These are phyloP conservation scores for Dynastes grantii DNA, from an alignment of 2,888 invertebrate species.

Conservation along the genomic window DNA sequence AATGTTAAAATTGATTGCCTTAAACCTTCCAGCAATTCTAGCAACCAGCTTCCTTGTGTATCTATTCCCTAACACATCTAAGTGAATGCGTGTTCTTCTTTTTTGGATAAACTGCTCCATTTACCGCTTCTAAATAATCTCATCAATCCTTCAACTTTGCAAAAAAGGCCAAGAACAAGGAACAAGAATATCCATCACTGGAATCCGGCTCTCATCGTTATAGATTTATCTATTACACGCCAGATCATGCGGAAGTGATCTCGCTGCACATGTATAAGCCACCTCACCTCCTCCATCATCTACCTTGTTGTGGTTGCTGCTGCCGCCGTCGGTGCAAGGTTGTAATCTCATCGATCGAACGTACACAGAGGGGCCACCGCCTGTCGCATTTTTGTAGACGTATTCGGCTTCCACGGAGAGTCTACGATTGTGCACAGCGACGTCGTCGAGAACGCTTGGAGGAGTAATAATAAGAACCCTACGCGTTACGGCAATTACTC, in stretches of 20 bases:
- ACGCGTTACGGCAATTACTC: constrained; percentile 22
- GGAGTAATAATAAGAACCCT: constrained; percentile 15
- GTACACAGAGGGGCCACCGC: no score
- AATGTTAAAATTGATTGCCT: no score
- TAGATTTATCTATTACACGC: constrained; percentile 10
- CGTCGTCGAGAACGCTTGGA: constrained; percentile 21
- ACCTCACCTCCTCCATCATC: neutral
- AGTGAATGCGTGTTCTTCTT: no score
- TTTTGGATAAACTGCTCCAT: no score
- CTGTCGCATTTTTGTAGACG: constrained; percentile 22
- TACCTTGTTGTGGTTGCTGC: neutral
- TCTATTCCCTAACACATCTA: no score
- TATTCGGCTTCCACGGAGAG: constrained; percentile 1
- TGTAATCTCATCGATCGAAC: constrained; percentile 29
- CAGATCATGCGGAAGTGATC: constrained; percentile 30
- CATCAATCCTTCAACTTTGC: neutral
- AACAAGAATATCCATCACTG: neutral
- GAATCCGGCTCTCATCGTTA: neutral
- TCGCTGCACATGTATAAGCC: neutral
- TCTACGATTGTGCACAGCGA: neutral
- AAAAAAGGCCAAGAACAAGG: neutral
- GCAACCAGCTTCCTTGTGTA: no score
- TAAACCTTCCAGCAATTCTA: no score
- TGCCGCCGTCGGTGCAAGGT: neutral
- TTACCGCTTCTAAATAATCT: no score